These are phyloP conservation scores for Aphelenchoides bicaudatus DNA, from an alignment of 2,888 invertebrate species.

Conservation along the genomic window DNA sequence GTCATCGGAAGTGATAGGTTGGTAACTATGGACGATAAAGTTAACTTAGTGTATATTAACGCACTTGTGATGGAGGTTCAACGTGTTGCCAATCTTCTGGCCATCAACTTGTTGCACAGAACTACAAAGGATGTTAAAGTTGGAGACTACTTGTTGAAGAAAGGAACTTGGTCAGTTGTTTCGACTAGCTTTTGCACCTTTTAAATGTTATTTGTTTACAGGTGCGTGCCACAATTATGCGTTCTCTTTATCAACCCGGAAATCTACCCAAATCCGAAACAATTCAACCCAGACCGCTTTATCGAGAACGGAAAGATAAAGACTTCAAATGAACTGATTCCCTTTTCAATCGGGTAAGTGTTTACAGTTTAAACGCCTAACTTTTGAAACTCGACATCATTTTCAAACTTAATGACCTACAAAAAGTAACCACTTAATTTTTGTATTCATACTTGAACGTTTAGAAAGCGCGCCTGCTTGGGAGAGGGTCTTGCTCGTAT, in stretches of 20 bases:
- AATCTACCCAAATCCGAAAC: constrained; percentile 11
- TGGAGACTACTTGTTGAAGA: not conserved
- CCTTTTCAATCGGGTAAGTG: constrained; percentile 19
- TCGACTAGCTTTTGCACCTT: not conserved
- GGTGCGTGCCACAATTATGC: too few relatives aligned
- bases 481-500: constrained; percentile 3
- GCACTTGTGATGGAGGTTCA: constrained; percentile 16
- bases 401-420: too few relatives aligned
- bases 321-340: constrained; percentile 17
- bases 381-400: too few relatives aligned
- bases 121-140: constrained; percentile 17
- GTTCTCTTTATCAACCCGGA: too few relatives aligned
- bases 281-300: constrained; percentile 8
- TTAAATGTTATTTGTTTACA: too few relatives aligned
- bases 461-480: not conserved
- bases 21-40: constrained; percentile 12
- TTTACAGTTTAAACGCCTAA: too few relatives aligned
- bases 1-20: constrained; percentile 13
- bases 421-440: too few relatives aligned
- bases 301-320: constrained; percentile 17
- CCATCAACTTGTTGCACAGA: constrained; percentile 20
- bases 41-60: constrained; percentile 16
- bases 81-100: constrained; percentile 18
- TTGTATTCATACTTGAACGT: too few relatives aligned
- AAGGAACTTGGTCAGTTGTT: constrained; percentile 19